Evolutionary conservation across 2,888 invertebrate species (phyloP).

Genomic region (Amiota minor): DNA sequence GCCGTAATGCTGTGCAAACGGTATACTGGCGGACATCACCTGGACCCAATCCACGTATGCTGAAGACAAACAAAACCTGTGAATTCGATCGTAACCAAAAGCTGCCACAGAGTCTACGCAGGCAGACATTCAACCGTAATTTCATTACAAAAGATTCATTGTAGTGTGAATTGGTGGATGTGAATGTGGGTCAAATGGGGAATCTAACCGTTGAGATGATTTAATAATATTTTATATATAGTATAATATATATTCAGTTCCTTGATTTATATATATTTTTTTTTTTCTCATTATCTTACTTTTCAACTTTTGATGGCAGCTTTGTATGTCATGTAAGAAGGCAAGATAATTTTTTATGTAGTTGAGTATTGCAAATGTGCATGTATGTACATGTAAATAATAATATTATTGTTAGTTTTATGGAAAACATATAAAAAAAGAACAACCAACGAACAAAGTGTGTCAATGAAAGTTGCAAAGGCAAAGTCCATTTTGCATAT

Average conservation of each 20-base stretch:
- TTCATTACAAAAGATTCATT: constrained; percentile 45
- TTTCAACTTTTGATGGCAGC: background rate
- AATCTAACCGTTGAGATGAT: background rate
- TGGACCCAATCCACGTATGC: constrained; percentile 74
- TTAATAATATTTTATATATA: background rate
- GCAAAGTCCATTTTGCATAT: constrained; percentile 6
- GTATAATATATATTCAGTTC: constrained; percentile 3
- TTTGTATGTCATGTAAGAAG: background rate
- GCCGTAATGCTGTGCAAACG: constrained; percentile 83
- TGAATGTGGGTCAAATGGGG: background rate
- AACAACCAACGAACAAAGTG: background rate
- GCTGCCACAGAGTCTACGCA: constrained; percentile 74
- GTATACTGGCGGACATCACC: constrained; percentile 81
- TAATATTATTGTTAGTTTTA: background rate
- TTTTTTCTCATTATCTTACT: background rate
- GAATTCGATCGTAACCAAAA: constrained; percentile 76
- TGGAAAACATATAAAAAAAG: background rate
- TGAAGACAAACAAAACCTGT: constrained; percentile 77
- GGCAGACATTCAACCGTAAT: constrained; percentile 62
- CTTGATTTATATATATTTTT: constrained; percentile 6
- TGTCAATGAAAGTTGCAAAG: constrained; percentile 24
- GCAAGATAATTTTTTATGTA: constrained; percentile 11
- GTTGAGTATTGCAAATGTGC: constrained; percentile 8
- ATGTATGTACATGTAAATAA: background rate
- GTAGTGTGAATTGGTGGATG: background rate